Evolutionary conservation across 2,797 vertebrate species (phyloP), one percentile per base, ranked within the genome.

Genomic region (Gastrophryne carolinensis): DNA sequence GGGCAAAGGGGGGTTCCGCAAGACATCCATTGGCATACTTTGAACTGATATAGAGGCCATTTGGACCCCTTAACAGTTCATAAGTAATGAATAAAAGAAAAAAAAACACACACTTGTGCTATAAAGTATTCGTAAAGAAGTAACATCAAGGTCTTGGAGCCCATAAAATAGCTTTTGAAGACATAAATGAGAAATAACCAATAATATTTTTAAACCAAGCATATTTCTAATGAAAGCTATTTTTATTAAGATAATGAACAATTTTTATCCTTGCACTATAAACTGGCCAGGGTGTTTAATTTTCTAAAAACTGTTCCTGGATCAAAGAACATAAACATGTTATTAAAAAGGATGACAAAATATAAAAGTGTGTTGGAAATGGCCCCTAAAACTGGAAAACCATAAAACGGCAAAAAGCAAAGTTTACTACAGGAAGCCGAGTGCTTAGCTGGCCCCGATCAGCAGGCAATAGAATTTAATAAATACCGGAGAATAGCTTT

Each of bases 361-460:
- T 80, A 76, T 73, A 78, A 85, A 85, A 79, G 80, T 50, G n/a
- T 37, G 41, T 82, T 79, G 47, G 69, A 77, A 86, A 82, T 80
- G 68, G 83, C 17, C 47, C 7, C 80, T 73, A 41, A 68, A 56
- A 35, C 34, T 19, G 32, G n/a, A 60, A 52, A 80, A 80, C 10
- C 70, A 75, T 47, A 27, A 47, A 70, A 69, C 3, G 81, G 57
- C 83, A 50, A 60, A 47, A 71, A 60, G 52, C n/a, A 6, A 60
- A 60, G 54, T 71, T 71, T 58, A 71, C 54, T 58, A 49, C 56
- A 71, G 54, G 37, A 57, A 71, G 54, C 41, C 29, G 23, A 49
- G 68, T 23, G 37, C 54, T 50, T 23, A 49, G n/a, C 54, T 58
- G 60, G 34, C 24, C 66, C 54, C 37, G 47, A 69, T 69, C 66